Evolutionary conservation across 2,888 invertebrate species (phyloP), one percentile per base, ranked within the genome.

Genomic region (Ctena decussata): DNA sequence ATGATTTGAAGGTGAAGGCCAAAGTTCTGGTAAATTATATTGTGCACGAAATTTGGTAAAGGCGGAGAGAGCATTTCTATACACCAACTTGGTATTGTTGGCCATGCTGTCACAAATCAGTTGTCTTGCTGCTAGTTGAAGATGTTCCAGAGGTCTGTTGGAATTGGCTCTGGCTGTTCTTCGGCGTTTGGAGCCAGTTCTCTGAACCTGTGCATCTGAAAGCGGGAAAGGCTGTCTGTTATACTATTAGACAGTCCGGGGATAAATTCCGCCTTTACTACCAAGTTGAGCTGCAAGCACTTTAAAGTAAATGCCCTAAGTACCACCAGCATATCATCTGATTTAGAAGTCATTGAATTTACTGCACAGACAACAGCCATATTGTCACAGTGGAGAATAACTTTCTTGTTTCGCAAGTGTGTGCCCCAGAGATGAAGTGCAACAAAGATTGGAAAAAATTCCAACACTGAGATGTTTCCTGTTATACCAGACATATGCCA

Each of bases 331-430:
- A 84, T 30, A 5, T 18, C 11, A 0, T 70, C 46, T 15, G 71
- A 81, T 37, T 81, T 81, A 27, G 82, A 76, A 0, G 85, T 78
- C 65, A 65, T 49, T 18, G 74, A 11, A 30, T 85, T 85, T 12
- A 85, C 35, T n/a, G 75, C 77, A 0, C 75, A 41, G n/a, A 85
- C 85, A 15, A 80, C 84, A 1, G 80, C 32, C 21, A n/a, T 11
- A 77, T 84, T 80, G 41, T 84, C 84, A 41, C 65, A 79, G 30
- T 71, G 49, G 24, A 79, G 73, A 18, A 72, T n/a, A 32, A 81
- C 32, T 49, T 76, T 78, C 39, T 76, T 85, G 18, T 82, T 81
- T 18, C 39, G 11, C 21, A 81, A n/a, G 37, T 39, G 0, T 0
- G 27, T 24, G 24, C 79, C 79, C 85, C 79, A 84, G 27, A 85